Conservation (phyloP, 2,113 vertebrate genomes). For the Prietella phreatophila region DNA sequence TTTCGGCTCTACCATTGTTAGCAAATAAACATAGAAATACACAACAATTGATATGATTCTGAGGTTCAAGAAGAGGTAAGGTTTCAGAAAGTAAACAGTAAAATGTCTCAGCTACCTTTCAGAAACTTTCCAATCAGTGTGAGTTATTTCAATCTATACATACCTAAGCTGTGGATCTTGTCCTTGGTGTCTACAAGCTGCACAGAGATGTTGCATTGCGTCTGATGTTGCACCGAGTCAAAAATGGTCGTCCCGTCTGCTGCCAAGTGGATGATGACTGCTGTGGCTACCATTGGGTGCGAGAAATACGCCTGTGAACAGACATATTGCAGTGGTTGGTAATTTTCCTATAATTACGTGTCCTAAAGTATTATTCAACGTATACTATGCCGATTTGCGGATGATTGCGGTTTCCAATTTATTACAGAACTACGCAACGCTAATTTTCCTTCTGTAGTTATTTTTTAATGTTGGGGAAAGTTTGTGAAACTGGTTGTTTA, state of each 20-base stretch:
- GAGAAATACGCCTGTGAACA: slow-evolving; percentile 83
- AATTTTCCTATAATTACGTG: background rate
- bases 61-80: background rate
- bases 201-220: slow-evolving; percentile 88
- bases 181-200: slow-evolving; percentile 91
- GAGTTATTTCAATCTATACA: slow-evolving; percentile 45
- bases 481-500: background rate
- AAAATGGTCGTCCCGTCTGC: slow-evolving; percentile 88
- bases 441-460: background rate
- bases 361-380: background rate
- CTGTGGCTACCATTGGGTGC: slow-evolving; percentile 93
- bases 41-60: background rate
- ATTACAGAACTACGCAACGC: background rate
- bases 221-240: slow-evolving; percentile 73
- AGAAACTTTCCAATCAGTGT: background rate
- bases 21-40: background rate
- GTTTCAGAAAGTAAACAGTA: background rate
- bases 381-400: background rate
- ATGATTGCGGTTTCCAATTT: background rate
- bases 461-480: background rate
- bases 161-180: slow-evolving; percentile 86
- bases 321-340: background rate
- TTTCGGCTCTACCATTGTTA: background rate
- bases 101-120: background rate
- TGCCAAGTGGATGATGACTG: slow-evolving; percentile 91